These are phyloP conservation scores for Diaphora mendica DNA, from an alignment of 2,888 invertebrate genomes.

Conservation along the genomic window DNA sequence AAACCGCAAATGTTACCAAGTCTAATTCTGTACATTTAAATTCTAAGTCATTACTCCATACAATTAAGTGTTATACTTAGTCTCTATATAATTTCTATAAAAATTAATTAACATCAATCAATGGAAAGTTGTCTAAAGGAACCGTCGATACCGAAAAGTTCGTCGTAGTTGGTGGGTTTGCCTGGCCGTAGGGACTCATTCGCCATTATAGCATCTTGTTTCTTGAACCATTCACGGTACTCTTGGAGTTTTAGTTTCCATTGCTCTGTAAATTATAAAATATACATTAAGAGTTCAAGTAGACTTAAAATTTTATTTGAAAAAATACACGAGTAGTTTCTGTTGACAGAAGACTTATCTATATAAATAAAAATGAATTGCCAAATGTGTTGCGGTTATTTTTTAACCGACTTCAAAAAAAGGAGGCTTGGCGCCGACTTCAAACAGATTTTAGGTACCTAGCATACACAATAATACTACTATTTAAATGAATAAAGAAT, in stretches of 20 bases:
- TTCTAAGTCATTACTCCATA: conserved; percentile 1
- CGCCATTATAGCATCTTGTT: conserved; percentile 91
- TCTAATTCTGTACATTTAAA: conserved; percentile 14
- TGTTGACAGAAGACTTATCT: no score
- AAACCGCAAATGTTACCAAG: background rate
- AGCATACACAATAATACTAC: no score
- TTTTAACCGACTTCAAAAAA: no score
- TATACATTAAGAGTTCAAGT: background rate
- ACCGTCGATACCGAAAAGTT: conserved; percentile 94
- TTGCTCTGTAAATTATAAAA: conserved; percentile 84
- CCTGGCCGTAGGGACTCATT: conserved; percentile 93
- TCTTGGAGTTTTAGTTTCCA: conserved; percentile 92
- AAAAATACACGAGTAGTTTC: no score
- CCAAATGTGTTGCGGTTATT: no score
- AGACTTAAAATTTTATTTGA: background rate
- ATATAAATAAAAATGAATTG: no score
- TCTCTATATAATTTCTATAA: conserved; percentile 11
- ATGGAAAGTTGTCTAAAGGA: conserved; percentile 94
- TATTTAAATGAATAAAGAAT: no score
- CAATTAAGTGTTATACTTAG: conserved; percentile 14
- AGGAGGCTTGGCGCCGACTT: no score
- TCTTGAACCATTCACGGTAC: conserved; percentile 92
- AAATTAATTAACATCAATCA: conserved; percentile 84
- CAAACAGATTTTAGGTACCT: no score
- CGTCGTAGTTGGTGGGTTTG: conserved; percentile 93